These are phyloP conservation scores for Mycalesis mineus DNA, from an alignment of 2,888 invertebrate species.

Conservation along the genomic window DNA sequence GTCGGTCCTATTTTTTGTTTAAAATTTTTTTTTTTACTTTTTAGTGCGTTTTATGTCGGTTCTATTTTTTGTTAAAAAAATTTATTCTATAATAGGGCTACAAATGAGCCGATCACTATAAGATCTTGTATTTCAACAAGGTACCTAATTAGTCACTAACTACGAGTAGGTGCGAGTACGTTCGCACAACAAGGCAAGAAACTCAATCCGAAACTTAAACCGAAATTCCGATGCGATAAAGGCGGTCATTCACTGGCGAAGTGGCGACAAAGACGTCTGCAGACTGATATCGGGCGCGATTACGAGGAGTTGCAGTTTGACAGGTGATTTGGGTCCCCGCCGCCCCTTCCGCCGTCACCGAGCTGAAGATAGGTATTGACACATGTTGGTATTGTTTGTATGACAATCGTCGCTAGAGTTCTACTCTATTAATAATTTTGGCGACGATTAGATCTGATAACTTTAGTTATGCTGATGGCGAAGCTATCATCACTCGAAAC, in stretches of 20 bases:
- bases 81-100: no score
- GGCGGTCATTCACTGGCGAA: constrained; percentile 54
- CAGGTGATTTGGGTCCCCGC: constrained; percentile 73
- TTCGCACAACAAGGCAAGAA: constrained; percentile 7
- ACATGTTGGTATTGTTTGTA: constrained; percentile 33
- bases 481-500: no score
- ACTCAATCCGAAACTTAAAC: constrained; percentile 41
- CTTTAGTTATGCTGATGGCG: neutral
- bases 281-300: constrained; percentile 58
- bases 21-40: no score
- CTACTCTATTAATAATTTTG: neutral
- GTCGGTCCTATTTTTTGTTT: no score
- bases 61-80: no score
- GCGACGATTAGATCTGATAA: neutral
- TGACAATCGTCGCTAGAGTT: constrained; percentile 2
- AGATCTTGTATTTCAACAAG: no score
- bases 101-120: no score
- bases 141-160: no score
- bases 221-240: constrained; percentile 32
- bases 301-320: constrained; percentile 63
- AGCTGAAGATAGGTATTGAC: constrained; percentile 50
- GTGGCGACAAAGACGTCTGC: constrained; percentile 66
- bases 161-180: no score
- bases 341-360: constrained; percentile 56
- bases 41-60: no score